These are phyloP conservation scores for Origma solitaria DNA, from an alignment of 2,113 vertebrate species.

Conservation along the genomic window DNA sequence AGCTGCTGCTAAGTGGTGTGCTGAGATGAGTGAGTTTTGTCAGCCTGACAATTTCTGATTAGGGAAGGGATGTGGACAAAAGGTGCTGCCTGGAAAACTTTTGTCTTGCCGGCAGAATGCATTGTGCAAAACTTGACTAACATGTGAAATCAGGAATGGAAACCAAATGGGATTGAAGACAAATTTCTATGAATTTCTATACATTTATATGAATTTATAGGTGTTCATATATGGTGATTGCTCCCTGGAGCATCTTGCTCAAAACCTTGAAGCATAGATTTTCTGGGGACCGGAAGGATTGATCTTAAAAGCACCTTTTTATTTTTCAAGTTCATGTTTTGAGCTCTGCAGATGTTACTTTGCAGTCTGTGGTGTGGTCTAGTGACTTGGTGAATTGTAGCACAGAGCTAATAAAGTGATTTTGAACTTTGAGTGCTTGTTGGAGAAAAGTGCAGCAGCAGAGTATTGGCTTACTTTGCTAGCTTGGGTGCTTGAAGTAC, in stretches of 20 bases:
- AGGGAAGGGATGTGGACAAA: not conserved
- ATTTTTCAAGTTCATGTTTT: not conserved
- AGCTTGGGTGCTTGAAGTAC: not conserved
- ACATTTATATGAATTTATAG: not conserved
- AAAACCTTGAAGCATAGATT: not conserved
- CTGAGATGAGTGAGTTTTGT: not conserved
- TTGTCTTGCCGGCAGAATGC: not conserved
- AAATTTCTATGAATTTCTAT: too few species aligned
- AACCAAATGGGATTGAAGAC: not conserved
- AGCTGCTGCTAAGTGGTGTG: not conserved
- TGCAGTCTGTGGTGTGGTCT: not conserved
- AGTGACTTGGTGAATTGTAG: not conserved
- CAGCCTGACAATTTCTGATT: not conserved
- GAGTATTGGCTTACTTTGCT: not conserved
- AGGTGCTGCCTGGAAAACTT: not conserved
- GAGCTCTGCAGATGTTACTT: not conserved
- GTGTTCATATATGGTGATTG: not conserved
- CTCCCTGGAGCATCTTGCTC: not conserved
- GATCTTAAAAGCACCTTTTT: not conserved
- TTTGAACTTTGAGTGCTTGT: not conserved
- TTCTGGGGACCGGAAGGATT: fast-evolving
- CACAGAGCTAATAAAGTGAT: not conserved
- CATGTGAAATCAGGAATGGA: not conserved
- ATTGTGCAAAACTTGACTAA: not conserved
- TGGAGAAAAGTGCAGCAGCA: not conserved